These are phyloP conservation scores for Pseudomyrmex gracilis DNA, from an alignment of 1,140 invertebrate species.

Conservation along the genomic window DNA sequence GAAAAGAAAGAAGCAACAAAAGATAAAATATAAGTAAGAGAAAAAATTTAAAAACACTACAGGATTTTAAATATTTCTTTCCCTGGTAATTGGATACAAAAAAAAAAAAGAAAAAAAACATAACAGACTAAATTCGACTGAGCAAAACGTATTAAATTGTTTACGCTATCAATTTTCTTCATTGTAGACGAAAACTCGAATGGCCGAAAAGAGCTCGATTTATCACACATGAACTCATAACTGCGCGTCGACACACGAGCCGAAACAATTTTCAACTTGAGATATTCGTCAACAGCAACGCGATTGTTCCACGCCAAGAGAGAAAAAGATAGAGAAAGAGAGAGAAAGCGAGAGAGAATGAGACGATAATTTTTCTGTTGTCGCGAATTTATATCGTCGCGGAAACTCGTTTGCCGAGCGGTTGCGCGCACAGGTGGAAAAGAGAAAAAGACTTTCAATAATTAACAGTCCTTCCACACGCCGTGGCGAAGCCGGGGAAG, in stretches of 20 bases:
- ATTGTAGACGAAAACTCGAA: background rate
- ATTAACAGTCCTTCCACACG: constrained; percentile 61
- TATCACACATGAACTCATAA: constrained; percentile 20
- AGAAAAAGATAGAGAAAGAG: too few species aligned
- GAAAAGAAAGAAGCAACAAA: background rate
- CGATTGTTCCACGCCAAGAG: constrained; percentile 10
- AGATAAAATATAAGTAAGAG: constrained; percentile 19
- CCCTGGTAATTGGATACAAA: background rate
- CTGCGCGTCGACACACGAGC: background rate
- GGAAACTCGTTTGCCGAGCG: constrained; percentile 35
- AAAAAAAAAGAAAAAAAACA: background rate
- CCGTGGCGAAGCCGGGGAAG: constrained; percentile 50
- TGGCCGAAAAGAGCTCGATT: background rate
- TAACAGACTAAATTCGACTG: background rate
- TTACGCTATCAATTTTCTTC: background rate
- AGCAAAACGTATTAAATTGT: background rate
- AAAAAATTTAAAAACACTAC: background rate
- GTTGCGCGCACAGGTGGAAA: constrained; percentile 9
- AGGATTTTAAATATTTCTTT: too few species aligned
- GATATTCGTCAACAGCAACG: constrained; percentile 33
- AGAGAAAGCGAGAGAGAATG: background rate
- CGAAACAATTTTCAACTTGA: constrained; percentile 22
- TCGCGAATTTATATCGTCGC: constrained; percentile 50
- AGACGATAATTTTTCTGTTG: constrained; percentile 59
- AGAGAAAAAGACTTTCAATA: constrained; percentile 46